A percentile compares a stretch with the other conserved stretches of the same genome.
phyloP scores from a whole-genome alignment of 2,797 vertebrate species.

The Passerculus sandwichensis region DNA sequence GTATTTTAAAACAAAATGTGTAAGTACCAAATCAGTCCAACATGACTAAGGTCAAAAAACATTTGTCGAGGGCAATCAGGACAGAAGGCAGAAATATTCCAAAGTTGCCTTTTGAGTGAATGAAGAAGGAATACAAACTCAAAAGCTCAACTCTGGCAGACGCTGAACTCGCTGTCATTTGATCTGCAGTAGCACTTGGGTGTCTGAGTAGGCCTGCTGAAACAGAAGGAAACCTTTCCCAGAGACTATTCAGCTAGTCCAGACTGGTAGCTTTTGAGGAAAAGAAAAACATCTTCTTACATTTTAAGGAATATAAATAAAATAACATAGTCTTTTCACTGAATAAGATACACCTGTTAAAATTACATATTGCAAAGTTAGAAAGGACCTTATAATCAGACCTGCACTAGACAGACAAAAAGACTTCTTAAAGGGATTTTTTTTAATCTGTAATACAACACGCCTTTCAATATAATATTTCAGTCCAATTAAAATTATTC shows the following conservation, averaged over 20 bases:
- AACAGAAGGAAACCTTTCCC: background rate
- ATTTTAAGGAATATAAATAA: background rate
- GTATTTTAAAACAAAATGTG: background rate
- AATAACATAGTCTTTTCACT: background rate
- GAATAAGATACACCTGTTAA: background rate
- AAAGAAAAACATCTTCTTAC: background rate
- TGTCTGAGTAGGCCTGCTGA: background rate
- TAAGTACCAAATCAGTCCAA: background rate
- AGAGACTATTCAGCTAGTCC: background rate
- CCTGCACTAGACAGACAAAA: background rate
- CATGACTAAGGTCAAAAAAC: background rate
- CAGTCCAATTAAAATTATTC: background rate
- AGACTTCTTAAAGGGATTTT: background rate
- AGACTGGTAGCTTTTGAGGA: background rate
- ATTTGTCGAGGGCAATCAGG: background rate
- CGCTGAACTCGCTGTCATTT: background rate
- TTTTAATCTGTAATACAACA: background rate
- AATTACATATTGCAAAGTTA: background rate
- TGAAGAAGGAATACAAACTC: background rate
- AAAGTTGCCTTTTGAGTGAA: background rate
- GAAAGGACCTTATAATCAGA: background rate
- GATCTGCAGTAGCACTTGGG: background rate
- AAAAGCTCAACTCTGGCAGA: background rate
- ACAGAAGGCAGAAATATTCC: background rate
- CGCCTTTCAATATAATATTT: background rate